Evolutionary conservation across 64 coral and sea anemone species (phyloP), one percentile per base, ranked within the genome.

Genomic region (Astreopora myriophthalma): DNA sequence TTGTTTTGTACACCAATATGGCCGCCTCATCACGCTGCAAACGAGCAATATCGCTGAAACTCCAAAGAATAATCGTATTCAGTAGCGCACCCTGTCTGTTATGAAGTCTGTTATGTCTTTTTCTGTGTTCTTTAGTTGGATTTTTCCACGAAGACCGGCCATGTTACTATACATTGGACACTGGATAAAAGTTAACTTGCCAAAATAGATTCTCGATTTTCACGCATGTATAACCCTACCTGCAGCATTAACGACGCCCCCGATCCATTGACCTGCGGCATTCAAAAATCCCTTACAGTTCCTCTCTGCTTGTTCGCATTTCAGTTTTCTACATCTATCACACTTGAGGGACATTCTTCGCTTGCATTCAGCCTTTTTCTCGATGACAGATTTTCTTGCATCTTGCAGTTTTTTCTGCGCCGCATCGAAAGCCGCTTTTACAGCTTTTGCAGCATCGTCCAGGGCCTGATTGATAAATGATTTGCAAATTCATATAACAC

Each of bases 281-380:
- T 98, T 90, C 88, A 98, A 58, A 44, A 91, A 95, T 7, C 91
- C 91, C 69, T 98, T 98, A 30, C 96, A 98, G 46, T 95, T 93
- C 4, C 91, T 76, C 74, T 95, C 87, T 4, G 96, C 96, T 52
- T 95, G 90, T 29, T 48, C 38, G 34, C 96, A 98, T 80, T 98
- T 95, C 74, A 98, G 62, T 16, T 91, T 67, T 32, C 69, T 89
- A 76, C 96, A 98, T 6, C 80, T 85, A 39, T 98, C 96, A 57
- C 96, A 98, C 52, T 98, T 98, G 0, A 98, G 91, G 3, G 87
- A 55, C 96, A 98, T 95, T 44, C 95, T 98, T 52, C 96, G 73
- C 34, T 95, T 98, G 52, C 96, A 98, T 28, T 98, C 94, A 12
- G 88, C 96, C 74, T 95, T 90, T 38, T 95, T 89, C n/a, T 86